phyloP scores from a whole-genome alignment of 1,140 invertebrate genomes.

The Drosophila rufa region DNA sequence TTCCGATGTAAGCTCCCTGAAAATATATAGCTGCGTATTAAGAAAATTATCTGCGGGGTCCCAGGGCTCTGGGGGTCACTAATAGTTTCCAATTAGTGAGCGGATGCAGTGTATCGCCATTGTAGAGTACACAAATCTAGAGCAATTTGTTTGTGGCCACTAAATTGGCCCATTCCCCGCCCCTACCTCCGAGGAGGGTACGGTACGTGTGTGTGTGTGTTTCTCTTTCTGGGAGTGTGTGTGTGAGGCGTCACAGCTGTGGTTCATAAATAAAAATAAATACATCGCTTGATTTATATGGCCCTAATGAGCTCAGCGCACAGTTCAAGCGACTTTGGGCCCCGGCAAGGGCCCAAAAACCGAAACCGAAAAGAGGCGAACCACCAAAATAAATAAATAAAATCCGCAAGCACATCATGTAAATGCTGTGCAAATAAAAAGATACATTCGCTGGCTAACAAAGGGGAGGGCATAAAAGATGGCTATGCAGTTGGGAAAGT shows the following conservation, averaged over 20 bases:
- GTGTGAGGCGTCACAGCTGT: conserved; percentile 72
- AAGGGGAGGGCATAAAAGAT: conserved; percentile 3
- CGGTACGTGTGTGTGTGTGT: too few species aligned
- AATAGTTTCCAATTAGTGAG: conserved; percentile 43
- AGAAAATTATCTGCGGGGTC: neutral
- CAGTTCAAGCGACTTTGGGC: conserved; percentile 46
- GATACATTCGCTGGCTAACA: conserved; percentile 31
- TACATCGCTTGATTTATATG: conserved; percentile 73
- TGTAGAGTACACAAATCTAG: conserved; percentile 41
- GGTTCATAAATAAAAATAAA: conserved; percentile 77
- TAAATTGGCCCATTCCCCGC: conserved; percentile 43
- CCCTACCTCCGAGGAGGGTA: conserved; percentile 8
- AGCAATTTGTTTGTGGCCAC: conserved; percentile 57
- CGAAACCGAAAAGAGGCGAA: conserved; percentile 43
- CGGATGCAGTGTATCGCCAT: conserved; percentile 25
- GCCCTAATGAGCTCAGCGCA: conserved; percentile 70
- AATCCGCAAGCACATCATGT: conserved; percentile 53
- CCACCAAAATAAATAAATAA: conserved; percentile 56
- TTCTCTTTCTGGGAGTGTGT: conserved; percentile 6
- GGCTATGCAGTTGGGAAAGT: conserved; percentile 47
- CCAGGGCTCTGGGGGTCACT: neutral
- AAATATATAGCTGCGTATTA: conserved; percentile 7
- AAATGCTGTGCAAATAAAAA: conserved; percentile 56
- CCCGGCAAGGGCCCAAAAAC: conserved; percentile 32
- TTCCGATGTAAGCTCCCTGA: neutral